A percentile compares a stretch with the other conserved stretches of the same genome.
These are phyloP conservation scores for Choristoneura fumiferana DNA, from an alignment of 1,140 invertebrate genomes.

Conservation along the genomic window DNA sequence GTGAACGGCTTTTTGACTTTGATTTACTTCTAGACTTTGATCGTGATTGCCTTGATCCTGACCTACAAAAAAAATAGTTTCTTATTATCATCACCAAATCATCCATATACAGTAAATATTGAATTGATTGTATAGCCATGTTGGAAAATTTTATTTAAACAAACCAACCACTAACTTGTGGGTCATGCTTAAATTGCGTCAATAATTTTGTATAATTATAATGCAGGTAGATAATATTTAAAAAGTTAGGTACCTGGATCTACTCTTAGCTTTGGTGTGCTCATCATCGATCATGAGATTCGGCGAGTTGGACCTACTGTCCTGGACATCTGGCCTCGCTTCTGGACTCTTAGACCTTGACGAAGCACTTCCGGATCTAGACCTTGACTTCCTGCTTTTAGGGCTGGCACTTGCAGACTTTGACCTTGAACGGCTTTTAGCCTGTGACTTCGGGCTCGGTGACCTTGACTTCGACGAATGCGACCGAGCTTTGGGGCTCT, in stretches of 20 bases:
- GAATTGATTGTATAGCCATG: too few relatives aligned
- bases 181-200: neutral
- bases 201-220: neutral
- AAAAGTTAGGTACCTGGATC: conserved; percentile 51
- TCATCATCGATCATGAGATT: conserved; percentile 80
- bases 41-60: conserved; percentile 59
- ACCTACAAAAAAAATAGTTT: conserved; percentile 46
- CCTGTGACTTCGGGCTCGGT: conserved; percentile 43
- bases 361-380: conserved; percentile 59
- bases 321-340: conserved; percentile 55
- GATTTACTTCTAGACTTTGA: conserved; percentile 66
- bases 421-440: conserved; percentile 53
- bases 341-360: conserved; percentile 67
- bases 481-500: conserved; percentile 49
- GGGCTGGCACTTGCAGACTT: conserved; percentile 59
- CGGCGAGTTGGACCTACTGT: conserved; percentile 79
- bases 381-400: conserved; percentile 55
- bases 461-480: conserved; percentile 37
- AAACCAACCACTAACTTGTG: too few relatives aligned
- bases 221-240: too few relatives aligned
- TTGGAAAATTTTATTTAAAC: too few relatives aligned
- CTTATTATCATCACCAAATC: too few relatives aligned
- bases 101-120: too few relatives aligned
- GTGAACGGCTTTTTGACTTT: conserved; percentile 67
- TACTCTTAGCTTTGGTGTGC: conserved; percentile 53